Evolutionary conservation across 2,113 vertebrate species (phyloP).

Genomic region (Oncorhynchus masou): DNA sequence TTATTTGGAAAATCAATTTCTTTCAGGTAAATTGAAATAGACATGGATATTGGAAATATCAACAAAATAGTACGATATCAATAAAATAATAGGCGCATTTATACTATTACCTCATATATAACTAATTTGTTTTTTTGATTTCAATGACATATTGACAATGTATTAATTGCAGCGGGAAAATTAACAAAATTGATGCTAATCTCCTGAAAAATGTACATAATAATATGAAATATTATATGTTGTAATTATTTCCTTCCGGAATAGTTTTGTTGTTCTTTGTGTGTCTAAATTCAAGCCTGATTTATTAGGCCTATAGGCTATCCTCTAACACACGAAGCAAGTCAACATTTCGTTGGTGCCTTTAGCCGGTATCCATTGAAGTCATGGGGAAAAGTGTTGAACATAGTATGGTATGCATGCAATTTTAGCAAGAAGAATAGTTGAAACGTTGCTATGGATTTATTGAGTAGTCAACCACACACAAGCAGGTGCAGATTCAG

Average conservation of each 20-base stretch:
- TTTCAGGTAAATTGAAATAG: too few species aligned
- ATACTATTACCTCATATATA: too few species aligned
- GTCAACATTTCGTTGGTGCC: neutral
- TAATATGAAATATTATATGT: neutral
- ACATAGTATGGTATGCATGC: conserved; percentile 7
- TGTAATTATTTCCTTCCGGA: neutral
- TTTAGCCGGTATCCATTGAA: neutral
- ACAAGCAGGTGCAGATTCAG: conserved; percentile 71
- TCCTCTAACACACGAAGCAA: neutral
- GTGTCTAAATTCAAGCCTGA: neutral
- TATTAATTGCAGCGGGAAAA: too few species aligned
- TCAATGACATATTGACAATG: too few species aligned
- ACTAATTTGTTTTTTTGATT: too few species aligned
- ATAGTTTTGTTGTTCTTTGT: neutral
- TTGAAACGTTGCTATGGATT: conserved; percentile 34
- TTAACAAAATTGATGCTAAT: too few species aligned
- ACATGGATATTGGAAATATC: too few species aligned
- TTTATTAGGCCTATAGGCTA: too few species aligned
- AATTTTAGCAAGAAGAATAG: conserved; percentile 35
- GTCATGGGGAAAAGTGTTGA: neutral
- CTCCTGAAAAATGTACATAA: too few species aligned
- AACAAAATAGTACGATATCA: too few species aligned
- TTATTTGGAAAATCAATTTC: too few species aligned
- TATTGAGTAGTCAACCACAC: conserved; percentile 51
- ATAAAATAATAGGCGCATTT: too few species aligned